Percentiles rank a stretch among this genome's conserved stretches.
phyloP scores from a whole-genome alignment of 2,888 invertebrate genomes.

The Scaptomyza parva region DNA sequence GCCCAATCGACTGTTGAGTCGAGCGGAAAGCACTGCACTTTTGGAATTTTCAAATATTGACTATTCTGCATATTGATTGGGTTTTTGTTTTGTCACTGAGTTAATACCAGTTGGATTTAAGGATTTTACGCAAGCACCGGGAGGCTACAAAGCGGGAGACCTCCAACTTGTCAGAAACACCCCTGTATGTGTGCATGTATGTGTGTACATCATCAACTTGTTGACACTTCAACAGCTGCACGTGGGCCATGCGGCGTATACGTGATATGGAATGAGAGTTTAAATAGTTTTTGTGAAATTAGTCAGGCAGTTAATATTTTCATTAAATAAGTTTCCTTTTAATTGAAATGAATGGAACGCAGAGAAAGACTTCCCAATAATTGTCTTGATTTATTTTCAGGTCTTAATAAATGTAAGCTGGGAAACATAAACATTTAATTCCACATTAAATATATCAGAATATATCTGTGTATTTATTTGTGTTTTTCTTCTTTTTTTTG shows the following conservation, averaged over 20 bases:
- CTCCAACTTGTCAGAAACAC: slow-evolving; percentile 58
- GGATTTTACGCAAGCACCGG: slow-evolving; percentile 9
- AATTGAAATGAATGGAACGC: background rate
- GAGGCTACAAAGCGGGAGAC: too few species aligned
- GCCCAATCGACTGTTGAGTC: slow-evolving; percentile 49
- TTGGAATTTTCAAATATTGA: slow-evolving; percentile 66
- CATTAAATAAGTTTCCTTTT: too few species aligned
- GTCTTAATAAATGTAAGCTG: background rate
- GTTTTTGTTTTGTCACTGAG: slow-evolving; percentile 22
- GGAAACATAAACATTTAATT: background rate
- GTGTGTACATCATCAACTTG: slow-evolving; percentile 74
- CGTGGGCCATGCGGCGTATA: slow-evolving; percentile 26
- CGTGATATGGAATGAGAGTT: slow-evolving; percentile 17
- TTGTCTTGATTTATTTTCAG: background rate
- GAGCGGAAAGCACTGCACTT: slow-evolving; percentile 58
- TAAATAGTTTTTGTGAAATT: too few species aligned
- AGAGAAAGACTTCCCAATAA: background rate
- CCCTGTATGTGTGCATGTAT: too few species aligned
- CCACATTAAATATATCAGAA: too few species aligned
- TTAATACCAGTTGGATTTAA: slow-evolving; percentile 26
- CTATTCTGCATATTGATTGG: slow-evolving; percentile 69
- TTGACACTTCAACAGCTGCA: slow-evolving; percentile 66
- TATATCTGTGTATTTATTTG: too few species aligned
- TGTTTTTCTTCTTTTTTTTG: too few species aligned
- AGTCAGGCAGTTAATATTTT: too few species aligned